Evolutionary conservation across 2,797 vertebrate species (phyloP).

Genomic region (Erithacus rubecula): DNA sequence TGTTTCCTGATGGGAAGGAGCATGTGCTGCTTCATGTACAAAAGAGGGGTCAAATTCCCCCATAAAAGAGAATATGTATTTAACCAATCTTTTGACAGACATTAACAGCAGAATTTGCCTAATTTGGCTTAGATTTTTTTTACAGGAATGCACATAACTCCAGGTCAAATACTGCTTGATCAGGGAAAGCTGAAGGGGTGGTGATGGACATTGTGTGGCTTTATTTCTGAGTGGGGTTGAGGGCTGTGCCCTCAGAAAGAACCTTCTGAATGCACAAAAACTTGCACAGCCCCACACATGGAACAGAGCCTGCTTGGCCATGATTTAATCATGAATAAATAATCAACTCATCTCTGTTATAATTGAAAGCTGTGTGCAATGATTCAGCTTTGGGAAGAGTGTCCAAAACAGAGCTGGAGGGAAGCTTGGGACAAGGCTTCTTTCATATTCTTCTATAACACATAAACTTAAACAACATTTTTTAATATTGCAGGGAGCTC

Average conservation of each 20-base stretch:
- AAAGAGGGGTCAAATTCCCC: background rate
- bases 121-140: background rate
- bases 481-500: background rate
- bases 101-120: background rate
- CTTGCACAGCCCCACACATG: background rate
- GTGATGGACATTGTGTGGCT: background rate
- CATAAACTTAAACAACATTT: background rate
- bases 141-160: background rate
- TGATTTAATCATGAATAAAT: background rate
- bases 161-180: background rate
- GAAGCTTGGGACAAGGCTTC: background rate
- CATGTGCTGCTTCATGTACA: background rate
- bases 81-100: background rate
- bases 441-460: background rate
- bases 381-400: background rate
- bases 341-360: background rate
- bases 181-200: background rate
- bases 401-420: background rate
- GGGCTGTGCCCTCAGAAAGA: background rate
- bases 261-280: background rate
- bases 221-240: background rate
- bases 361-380: background rate
- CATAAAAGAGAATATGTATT: background rate
- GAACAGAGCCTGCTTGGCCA: background rate
- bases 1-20: background rate